Evolutionary conservation across 1,140 invertebrate genomes (phyloP).

Genomic region (Polypedilum vanderplanki): DNA sequence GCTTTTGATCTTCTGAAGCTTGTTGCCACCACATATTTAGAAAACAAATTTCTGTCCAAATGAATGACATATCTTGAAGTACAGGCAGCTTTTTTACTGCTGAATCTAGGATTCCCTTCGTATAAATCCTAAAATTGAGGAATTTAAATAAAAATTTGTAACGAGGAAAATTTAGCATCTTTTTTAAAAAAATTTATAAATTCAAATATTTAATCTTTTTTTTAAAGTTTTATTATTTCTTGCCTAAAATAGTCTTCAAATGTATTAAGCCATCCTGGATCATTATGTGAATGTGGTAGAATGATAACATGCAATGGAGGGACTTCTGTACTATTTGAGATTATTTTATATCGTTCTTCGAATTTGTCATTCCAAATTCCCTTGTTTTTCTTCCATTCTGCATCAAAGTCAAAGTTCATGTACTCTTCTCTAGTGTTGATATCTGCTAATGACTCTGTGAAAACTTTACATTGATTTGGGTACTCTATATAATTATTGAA

Average conservation of each 20-base stretch:
- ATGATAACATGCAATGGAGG: conserved; percentile 50
- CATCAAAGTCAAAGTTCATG: background rate
- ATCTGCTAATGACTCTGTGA: background rate
- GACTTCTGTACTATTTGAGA: background rate
- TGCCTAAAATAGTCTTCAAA: conserved; percentile 80
- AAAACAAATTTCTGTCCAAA: conserved; percentile 92
- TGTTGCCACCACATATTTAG: conserved; percentile 87
- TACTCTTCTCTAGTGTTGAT: background rate
- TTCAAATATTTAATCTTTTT: no score
- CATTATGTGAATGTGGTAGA: conserved; percentile 91
- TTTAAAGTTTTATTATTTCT: conserved; percentile 33
- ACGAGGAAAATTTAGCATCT: no score
- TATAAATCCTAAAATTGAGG: conserved; percentile 55
- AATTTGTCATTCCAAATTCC: background rate
- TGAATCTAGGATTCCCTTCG: conserved; percentile 77
- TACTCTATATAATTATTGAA: no score
- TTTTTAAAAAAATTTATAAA: no score
- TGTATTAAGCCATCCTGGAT: conserved; percentile 92
- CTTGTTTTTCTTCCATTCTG: background rate
- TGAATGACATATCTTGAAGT: conserved; percentile 73
- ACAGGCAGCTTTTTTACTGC: conserved; percentile 73
- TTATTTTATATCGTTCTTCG: background rate
- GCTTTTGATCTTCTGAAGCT: conserved; percentile 54
- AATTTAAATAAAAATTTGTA: no score
- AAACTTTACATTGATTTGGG: no score